Conservation (phyloP, 2,113 vertebrate genomes). For the Otus sunia region DNA sequence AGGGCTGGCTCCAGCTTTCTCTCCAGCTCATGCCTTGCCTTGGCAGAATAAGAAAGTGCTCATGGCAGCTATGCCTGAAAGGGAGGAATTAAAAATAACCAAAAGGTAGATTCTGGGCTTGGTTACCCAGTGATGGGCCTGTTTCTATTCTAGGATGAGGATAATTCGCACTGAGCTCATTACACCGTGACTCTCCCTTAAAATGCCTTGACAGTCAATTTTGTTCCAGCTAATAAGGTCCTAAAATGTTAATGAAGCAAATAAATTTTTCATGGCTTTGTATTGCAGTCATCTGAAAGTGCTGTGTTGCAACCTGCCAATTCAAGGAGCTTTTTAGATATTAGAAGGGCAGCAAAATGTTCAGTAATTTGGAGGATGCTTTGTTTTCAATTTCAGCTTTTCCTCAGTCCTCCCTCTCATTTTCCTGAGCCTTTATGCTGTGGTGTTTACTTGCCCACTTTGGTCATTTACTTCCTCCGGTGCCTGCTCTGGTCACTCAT, state of each 20-base stretch:
- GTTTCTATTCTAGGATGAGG: conserved; percentile 34
- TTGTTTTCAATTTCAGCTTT: not conserved
- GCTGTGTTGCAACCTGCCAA: not conserved
- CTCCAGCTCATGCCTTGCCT: not conserved
- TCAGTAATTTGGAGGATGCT: not conserved
- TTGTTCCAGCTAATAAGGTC: conserved; percentile 45
- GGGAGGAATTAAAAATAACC: conserved; percentile 19
- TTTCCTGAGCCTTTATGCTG: not conserved
- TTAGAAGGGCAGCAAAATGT: not conserved
- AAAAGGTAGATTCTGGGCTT: conserved; percentile 22
- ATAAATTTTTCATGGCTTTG: conserved; percentile 64
- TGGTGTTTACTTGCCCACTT: not conserved
- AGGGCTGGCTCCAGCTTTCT: not conserved
- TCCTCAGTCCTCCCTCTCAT: not conserved
- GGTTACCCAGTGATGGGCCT: not conserved
- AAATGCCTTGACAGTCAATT: conserved; percentile 53
- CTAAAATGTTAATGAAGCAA: conserved; percentile 66
- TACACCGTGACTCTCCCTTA: conserved; percentile 25
- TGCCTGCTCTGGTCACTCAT: not conserved
- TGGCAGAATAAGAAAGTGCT: not conserved
- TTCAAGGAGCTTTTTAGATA: conserved; percentile 4
- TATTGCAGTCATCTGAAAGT: not conserved
- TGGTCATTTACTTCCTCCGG: not conserved
- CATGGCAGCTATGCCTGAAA: not conserved
- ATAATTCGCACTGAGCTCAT: conserved; percentile 14